Percentiles rank a stretch among this genome's conserved stretches.
phyloP scores from a whole-genome alignment of 2,797 vertebrate genomes.

The Rhinophrynus dorsalis region DNA sequence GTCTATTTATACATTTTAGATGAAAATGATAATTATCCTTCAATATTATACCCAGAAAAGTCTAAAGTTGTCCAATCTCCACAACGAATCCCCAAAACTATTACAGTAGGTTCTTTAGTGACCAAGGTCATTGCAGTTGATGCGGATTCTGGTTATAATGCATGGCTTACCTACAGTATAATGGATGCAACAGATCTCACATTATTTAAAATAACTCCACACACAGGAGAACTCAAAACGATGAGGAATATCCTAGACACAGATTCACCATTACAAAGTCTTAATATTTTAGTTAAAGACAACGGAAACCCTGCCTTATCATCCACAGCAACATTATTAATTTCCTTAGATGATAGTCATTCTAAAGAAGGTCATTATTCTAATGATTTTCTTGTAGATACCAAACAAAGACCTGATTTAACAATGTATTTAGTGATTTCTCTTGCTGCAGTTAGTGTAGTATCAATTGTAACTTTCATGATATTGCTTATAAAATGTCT shows the following conservation, averaged over 20 bases:
- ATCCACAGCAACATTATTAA: conserved; percentile 12
- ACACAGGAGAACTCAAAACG: conserved; percentile 64
- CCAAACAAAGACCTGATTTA: background rate
- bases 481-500: conserved; percentile 65
- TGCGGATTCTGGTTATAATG: conserved; percentile 66
- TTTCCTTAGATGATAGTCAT: conserved; percentile 8
- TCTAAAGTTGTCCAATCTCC: conserved; percentile 47
- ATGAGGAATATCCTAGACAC: conserved; percentile 62
- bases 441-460: conserved; percentile 79
- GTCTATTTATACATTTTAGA: conserved; percentile 63
- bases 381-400: background rate
- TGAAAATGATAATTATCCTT: conserved; percentile 65
- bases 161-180: conserved; percentile 61
- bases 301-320: conserved; percentile 29
- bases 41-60: conserved; percentile 54
- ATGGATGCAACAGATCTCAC: conserved; percentile 59
- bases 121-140: conserved; percentile 65
- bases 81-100: conserved; percentile 62
- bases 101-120: conserved; percentile 61
- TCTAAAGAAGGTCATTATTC: conserved; percentile 18
- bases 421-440: conserved; percentile 52
- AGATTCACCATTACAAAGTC: conserved; percentile 47
- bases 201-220: conserved; percentile 63
- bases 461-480: conserved; percentile 83
- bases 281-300: conserved; percentile 29